Conservation (phyloP, 2,113 vertebrate species). For the Pedetes capensis region DNA sequence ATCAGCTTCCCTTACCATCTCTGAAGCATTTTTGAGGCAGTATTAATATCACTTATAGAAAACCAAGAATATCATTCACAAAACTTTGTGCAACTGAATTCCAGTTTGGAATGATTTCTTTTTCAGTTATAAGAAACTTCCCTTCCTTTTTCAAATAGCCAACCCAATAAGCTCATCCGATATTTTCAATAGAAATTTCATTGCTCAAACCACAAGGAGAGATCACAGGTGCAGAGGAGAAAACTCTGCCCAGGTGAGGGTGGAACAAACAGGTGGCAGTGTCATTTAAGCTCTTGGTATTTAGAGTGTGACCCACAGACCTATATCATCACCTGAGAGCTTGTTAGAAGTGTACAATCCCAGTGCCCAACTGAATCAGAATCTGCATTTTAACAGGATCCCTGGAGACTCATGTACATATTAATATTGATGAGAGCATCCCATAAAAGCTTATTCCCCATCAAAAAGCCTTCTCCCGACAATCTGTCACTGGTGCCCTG, state of each 20-base stretch:
- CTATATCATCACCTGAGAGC: neutral
- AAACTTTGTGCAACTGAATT: slow-evolving; percentile 42
- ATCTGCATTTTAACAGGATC: neutral
- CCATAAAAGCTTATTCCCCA: neutral
- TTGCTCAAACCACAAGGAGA: neutral
- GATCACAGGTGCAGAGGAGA: neutral
- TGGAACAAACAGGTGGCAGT: neutral
- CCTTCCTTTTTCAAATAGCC: slow-evolving; percentile 25
- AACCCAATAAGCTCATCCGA: neutral
- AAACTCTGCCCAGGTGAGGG: neutral
- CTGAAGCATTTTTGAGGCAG: neutral
- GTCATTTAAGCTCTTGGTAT: neutral
- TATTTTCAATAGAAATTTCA: neutral
- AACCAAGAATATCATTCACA: slow-evolving; percentile 52
- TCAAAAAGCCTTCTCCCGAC: neutral
- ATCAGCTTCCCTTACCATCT: neutral
- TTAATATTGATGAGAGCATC: neutral
- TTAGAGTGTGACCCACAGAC: neutral
- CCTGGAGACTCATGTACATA: neutral
- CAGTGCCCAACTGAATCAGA: neutral
- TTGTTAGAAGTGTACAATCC: neutral
- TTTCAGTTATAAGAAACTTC: slow-evolving; percentile 39
- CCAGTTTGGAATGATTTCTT: slow-evolving; percentile 31
- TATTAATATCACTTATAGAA: slow-evolving; percentile 49
- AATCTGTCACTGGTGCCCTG: neutral